phyloP scores from a whole-genome alignment of 1,140 invertebrate genomes.

The Diabrotica undecimpunctata region DNA sequence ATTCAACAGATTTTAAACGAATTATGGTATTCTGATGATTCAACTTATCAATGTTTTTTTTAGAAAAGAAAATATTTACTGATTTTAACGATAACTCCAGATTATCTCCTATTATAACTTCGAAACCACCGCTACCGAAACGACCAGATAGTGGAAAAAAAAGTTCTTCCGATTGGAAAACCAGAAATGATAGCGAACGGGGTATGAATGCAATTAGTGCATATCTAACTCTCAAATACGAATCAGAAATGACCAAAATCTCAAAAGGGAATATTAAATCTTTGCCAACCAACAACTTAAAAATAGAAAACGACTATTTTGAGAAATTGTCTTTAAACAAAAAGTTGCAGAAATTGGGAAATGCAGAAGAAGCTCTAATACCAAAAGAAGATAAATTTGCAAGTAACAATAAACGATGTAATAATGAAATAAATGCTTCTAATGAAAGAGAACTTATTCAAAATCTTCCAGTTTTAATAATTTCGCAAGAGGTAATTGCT shows the following conservation, averaged over 20 bases:
- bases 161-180: constrained; percentile 1
- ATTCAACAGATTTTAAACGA: too few species aligned
- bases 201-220: constrained; percentile 27
- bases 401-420: too few species aligned
- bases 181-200: background rate
- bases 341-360: background rate
- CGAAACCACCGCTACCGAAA: constrained; percentile 36
- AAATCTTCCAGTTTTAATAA: too few species aligned
- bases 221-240: constrained; percentile 34
- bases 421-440: too few species aligned
- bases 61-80: too few species aligned
- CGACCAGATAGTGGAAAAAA: constrained; percentile 16
- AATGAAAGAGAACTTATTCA: too few species aligned
- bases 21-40: too few species aligned
- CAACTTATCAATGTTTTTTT: too few species aligned
- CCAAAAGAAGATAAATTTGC: background rate
- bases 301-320: background rate
- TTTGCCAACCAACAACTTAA: background rate
- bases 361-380: background rate
- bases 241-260: background rate
- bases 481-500: too few species aligned
- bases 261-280: background rate
- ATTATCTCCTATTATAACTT: constrained; percentile 26
- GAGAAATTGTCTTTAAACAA: background rate
- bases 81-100: too few species aligned